A percentile compares a stretch with the other conserved stretches of the same genome.
These are phyloP conservation scores for Plusia festucae DNA, from an alignment of 2,888 invertebrate species.

Conservation along the genomic window DNA sequence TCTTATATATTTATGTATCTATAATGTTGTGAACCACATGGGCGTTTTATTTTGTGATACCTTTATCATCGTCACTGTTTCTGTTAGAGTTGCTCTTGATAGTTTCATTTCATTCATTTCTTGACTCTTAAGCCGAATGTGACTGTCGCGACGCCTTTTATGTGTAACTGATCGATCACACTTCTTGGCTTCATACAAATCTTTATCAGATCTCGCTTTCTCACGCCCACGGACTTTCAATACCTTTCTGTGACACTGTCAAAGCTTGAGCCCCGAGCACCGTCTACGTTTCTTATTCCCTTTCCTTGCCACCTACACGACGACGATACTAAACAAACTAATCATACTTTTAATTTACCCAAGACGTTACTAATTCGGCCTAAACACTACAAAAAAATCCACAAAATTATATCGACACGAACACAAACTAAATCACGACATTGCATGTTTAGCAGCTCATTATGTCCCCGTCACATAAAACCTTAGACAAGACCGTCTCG, in stretches of 20 bases:
- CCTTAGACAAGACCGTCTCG: constrained; percentile 86
- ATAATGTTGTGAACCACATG: constrained; percentile 80
- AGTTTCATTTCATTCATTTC: constrained; percentile 88
- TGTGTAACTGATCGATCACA: constrained; percentile 74
- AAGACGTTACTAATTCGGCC: constrained; percentile 76
- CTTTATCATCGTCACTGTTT: constrained; percentile 88
- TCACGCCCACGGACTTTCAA: constrained; percentile 81
- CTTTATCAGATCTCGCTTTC: constrained; percentile 81
- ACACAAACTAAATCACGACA: constrained; percentile 85
- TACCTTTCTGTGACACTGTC: constrained; percentile 81
- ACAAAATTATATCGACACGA: constrained; percentile 73
- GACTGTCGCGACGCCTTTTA: constrained; percentile 82
- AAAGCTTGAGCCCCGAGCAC: constrained; percentile 85
- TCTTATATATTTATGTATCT: constrained; percentile 75
- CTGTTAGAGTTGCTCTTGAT: constrained; percentile 88
- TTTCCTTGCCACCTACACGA: constrained; percentile 72
- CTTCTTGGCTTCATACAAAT: constrained; percentile 81
- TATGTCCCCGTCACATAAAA: constrained; percentile 85
- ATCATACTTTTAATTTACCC: constrained; percentile 58
- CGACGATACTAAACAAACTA: constrained; percentile 68
- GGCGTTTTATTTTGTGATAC: constrained; percentile 90
- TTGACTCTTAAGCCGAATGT: constrained; percentile 83
- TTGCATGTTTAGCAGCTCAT: constrained; percentile 89
- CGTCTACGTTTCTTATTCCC: constrained; percentile 69
- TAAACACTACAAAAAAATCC: constrained; percentile 72